A percentile compares a stretch with the other conserved stretches of the same genome.
phyloP scores from a whole-genome alignment of 2,113 vertebrate species.

The Phainopepla nitens region DNA sequence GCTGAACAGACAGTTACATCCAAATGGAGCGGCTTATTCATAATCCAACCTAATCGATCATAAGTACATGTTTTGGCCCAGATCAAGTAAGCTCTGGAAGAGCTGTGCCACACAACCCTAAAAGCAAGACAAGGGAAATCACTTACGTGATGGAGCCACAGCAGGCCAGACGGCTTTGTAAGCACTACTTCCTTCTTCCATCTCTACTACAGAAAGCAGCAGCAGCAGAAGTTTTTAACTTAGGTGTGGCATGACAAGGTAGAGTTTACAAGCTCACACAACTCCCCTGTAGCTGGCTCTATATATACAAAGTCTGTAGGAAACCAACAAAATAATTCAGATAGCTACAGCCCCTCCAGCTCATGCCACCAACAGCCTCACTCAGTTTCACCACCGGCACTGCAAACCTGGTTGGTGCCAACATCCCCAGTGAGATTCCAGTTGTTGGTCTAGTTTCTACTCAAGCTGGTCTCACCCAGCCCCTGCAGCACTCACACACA shows the following conservation, averaged over 20 bases:
- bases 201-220: not conserved
- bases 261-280: not conserved
- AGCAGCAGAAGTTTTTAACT: not conserved
- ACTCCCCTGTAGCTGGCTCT: not conserved
- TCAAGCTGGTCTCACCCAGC: not conserved
- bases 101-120: not conserved
- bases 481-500: not conserved
- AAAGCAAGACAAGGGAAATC: not conserved
- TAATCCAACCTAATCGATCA: not conserved
- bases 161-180: not conserved
- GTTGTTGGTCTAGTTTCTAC: not conserved
- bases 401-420: not conserved
- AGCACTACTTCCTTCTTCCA: not conserved
- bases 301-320: not conserved
- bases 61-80: not conserved
- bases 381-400: not conserved
- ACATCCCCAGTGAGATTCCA: not conserved
- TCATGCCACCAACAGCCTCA: not conserved
- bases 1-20: not conserved
- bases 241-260: not conserved
- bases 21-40: not conserved
- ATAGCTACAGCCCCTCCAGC: not conserved
- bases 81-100: not conserved
- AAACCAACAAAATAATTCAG: not conserved
- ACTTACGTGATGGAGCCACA: not conserved